Evolutionary conservation across 2,113 vertebrate genomes (phyloP).

Genomic region (Stercorarius parasiticus): DNA sequence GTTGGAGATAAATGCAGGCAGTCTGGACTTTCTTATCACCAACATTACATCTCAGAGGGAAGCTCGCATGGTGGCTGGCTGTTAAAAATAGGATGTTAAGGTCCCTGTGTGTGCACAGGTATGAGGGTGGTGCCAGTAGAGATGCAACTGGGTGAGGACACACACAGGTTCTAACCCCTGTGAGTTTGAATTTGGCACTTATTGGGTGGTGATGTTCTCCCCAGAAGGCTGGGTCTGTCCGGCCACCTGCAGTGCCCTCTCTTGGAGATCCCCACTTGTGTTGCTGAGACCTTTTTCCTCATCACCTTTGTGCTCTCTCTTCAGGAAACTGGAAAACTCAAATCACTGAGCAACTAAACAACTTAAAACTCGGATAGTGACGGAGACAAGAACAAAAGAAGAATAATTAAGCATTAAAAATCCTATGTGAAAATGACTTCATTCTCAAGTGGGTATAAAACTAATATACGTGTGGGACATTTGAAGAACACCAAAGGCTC

Average conservation of each 20-base stretch:
- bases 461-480: conserved; percentile 64
- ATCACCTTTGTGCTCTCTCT: neutral
- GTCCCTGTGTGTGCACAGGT: neutral
- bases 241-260: accelerated
- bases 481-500: conserved; percentile 61
- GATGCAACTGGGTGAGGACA: neutral
- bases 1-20: neutral
- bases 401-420: conserved; percentile 67
- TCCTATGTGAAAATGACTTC: conserved; percentile 67
- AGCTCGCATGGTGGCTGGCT: neutral
- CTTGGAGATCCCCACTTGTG: neutral
- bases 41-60: neutral
- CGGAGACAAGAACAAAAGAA: conserved; percentile 35
- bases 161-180: neutral
- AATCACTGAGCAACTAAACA: conserved; percentile 22
- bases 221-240: neutral
- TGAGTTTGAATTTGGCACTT: neutral
- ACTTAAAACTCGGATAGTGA: neutral
- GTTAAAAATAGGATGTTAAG: neutral
- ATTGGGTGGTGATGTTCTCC: neutral
- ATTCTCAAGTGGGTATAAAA: conserved; percentile 54
- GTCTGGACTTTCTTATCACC: neutral
- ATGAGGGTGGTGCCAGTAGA: neutral
- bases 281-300: neutral
- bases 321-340: neutral